phyloP scores from a whole-genome alignment of 2,113 vertebrate species.

The Emberiza fucata region DNA sequence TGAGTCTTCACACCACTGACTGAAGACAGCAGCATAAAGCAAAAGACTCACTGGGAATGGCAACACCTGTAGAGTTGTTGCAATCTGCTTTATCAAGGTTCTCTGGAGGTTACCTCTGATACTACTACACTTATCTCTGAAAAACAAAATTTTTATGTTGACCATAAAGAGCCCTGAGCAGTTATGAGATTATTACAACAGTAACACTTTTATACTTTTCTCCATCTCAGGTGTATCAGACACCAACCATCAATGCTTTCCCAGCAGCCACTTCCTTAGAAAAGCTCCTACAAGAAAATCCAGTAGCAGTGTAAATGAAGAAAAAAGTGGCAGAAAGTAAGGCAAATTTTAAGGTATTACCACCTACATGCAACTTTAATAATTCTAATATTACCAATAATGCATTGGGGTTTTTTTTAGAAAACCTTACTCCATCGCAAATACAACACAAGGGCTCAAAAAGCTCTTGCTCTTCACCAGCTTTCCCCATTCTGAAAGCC shows the following conservation, averaged over 20 bases:
- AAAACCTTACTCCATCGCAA: not conserved
- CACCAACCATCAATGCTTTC: not conserved
- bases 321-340: not conserved
- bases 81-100: not conserved
- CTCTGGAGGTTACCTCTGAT: not conserved
- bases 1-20: not conserved
- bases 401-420: rapidly evolving
- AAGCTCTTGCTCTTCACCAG: not conserved
- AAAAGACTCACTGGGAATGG: not conserved
- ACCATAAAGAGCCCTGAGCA: not conserved
- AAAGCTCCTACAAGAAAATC: not conserved
- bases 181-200: not conserved
- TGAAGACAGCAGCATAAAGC: not conserved
- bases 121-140: not conserved
- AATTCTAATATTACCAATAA: not conserved
- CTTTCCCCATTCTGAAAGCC: not conserved
- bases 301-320: not conserved
- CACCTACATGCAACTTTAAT: not conserved
- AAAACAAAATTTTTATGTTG: not conserved
- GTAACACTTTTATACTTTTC: not conserved
- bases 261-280: not conserved
- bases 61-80: not conserved
- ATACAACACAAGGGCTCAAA: not conserved
- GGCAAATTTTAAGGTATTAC: not conserved
- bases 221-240: not conserved